Evolutionary conservation across 2,888 invertebrate species (phyloP).

Genomic region (Orthosia gothica): DNA sequence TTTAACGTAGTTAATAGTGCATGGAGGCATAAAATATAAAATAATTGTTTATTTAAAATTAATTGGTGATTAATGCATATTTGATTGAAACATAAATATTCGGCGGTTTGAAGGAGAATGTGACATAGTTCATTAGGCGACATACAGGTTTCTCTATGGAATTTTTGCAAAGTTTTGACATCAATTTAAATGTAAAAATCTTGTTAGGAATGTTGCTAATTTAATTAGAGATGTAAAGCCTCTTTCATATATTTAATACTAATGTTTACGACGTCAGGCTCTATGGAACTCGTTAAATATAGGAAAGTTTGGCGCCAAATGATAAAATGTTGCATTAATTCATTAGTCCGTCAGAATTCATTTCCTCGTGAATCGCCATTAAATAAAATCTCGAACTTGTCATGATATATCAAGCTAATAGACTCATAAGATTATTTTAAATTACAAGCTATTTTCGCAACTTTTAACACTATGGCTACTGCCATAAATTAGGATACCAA

Average conservation of each 20-base stretch:
- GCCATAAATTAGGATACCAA: constrained; percentile 23
- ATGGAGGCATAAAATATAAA: constrained; percentile 19
- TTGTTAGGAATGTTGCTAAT: constrained; percentile 71
- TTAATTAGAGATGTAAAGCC: constrained; percentile 63
- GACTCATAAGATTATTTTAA: constrained; percentile 17
- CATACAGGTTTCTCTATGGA: constrained; percentile 59
- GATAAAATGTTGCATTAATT: constrained; percentile 51
- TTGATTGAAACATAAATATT: constrained; percentile 48
- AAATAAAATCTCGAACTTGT: constrained; percentile 20
- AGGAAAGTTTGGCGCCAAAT: constrained; percentile 45
- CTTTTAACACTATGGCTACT: constrained; percentile 17
- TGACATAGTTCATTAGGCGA: constrained; percentile 41
- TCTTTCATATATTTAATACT: constrained; percentile 45
- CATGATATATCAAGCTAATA: constrained; percentile 32
- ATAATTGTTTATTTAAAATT: constrained; percentile 50
- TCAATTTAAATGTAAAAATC: constrained; percentile 70
- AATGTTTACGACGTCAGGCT: constrained; percentile 53
- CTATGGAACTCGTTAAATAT: constrained; percentile 37
- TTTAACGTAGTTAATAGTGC: constrained; percentile 34
- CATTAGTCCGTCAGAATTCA: constrained; percentile 37
- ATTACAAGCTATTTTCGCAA: constrained; percentile 9
- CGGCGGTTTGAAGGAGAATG: constrained; percentile 21
- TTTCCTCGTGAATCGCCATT: constrained; percentile 21
- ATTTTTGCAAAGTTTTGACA: constrained; percentile 49
- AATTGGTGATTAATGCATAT: constrained; percentile 51